Evolutionary conservation across 92 coral and sea anemone genomes (phyloP).

Genomic region (Nematostella vectensis): DNA sequence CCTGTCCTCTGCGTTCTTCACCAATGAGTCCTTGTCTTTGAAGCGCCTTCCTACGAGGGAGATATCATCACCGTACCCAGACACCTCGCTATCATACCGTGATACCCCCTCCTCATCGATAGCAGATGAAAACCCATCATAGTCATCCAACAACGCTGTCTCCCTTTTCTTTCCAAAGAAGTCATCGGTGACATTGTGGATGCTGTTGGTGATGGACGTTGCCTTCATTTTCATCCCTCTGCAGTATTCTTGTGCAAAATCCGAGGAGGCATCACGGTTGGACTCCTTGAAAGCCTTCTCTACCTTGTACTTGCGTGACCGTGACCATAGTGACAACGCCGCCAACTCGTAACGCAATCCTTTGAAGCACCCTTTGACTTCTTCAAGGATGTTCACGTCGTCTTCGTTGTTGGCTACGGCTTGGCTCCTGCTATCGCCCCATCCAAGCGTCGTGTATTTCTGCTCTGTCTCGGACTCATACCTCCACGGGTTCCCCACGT

Average conservation of each 20-base stretch:
- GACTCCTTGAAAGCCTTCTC: conserved; percentile 7
- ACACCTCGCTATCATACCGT: background rate
- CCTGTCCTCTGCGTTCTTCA: background rate
- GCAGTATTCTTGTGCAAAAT: conserved; percentile 7
- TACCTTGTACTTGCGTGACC: conserved; percentile 45
- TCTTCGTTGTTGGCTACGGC: conserved; percentile 2
- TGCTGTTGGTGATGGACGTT: conserved; percentile 14
- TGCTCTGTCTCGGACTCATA: conserved; percentile 14
- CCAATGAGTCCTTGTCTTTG: background rate
- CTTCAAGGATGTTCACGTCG: conserved; percentile 39
- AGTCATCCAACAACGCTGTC: conserved; percentile 2
- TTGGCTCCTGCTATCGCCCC: conserved; percentile 4
- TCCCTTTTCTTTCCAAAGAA: background rate
- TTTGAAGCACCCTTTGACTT: conserved; percentile 36
- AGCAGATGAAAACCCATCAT: conserved; percentile 22
- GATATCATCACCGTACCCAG: background rate
- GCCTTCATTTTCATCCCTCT: conserved; percentile 11
- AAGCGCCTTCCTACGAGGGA: background rate
- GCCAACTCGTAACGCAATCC: conserved; percentile 36
- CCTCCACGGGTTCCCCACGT: conserved; percentile 17
- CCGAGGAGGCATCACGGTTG: background rate
- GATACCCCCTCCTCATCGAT: conserved; percentile 14
- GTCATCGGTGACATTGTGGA: conserved; percentile 17
- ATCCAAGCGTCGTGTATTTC: conserved; percentile 39
- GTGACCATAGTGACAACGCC: conserved; percentile 10